Percentiles rank a stretch among this genome's conserved stretches.
phyloP scores from a whole-genome alignment of 2,113 vertebrate species.

The Chelonoidis abingdonii region DNA sequence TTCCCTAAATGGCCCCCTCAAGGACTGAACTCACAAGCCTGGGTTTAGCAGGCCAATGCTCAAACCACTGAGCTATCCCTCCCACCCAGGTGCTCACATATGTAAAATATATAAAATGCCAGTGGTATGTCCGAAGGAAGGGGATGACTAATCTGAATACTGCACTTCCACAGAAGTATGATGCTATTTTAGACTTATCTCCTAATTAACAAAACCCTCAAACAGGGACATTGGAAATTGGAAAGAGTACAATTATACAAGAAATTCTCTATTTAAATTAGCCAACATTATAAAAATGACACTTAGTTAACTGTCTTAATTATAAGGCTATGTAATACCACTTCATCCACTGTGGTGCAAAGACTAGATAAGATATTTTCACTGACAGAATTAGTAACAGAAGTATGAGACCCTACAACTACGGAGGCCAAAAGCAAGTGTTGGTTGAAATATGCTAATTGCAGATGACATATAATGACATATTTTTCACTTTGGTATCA shows the following conservation, averaged over 20 bases:
- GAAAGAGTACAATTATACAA: slow-evolving; percentile 13
- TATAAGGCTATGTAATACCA: not conserved
- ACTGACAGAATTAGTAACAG: slow-evolving; percentile 12
- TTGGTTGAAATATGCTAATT: slow-evolving; percentile 10
- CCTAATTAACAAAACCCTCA: not conserved
- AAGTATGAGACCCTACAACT: not conserved
- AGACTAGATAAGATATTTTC: slow-evolving; percentile 2
- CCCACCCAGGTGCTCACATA: not conserved
- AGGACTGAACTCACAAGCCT: no score
- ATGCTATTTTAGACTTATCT: not conserved
- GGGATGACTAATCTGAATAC: not conserved
- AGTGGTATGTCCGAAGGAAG: not conserved
- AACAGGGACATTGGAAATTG: not conserved
- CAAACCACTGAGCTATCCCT: no score
- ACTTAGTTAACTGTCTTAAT: slow-evolving; percentile 28
- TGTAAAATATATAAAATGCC: not conserved
- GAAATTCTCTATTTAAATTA: slow-evolving; percentile 6
- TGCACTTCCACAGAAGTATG: not conserved
- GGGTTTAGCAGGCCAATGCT: no score
- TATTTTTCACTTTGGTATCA: slow-evolving; percentile 49
- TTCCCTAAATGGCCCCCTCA: no score
- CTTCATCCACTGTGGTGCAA: not conserved
- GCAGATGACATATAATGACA: slow-evolving; percentile 15
- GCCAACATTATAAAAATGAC: slow-evolving; percentile 1
- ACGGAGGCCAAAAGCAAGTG: slow-evolving; percentile 8